These are phyloP conservation scores for Guaruba guarouba DNA, from an alignment of 2,113 vertebrate genomes.

Conservation along the genomic window DNA sequence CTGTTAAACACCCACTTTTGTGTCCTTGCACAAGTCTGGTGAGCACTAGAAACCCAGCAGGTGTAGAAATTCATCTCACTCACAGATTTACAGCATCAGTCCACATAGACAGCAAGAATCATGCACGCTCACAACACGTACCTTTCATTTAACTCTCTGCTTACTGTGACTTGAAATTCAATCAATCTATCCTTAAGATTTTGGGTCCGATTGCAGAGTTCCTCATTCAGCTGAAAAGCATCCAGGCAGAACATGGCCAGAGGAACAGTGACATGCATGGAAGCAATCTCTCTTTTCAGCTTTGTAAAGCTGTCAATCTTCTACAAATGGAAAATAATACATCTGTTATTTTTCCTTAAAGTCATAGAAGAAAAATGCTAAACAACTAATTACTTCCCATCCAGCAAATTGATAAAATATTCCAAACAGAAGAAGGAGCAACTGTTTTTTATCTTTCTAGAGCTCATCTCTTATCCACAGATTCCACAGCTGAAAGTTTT, in stretches of 20 bases:
- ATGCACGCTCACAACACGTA: not conserved
- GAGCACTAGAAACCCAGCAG: not conserved
- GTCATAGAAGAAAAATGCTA: not conserved
- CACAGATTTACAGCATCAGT: not conserved
- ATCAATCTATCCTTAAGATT: constrained; percentile 79
- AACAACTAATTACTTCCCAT: not conserved
- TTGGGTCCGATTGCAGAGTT: constrained; percentile 78
- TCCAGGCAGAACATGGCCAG: constrained; percentile 89
- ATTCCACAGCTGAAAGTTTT: not conserved
- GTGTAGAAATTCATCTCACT: not conserved
- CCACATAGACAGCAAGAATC: not conserved
- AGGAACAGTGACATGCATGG: constrained; percentile 80
- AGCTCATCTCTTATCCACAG: not conserved
- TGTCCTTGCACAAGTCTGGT: not conserved
- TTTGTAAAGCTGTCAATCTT: constrained; percentile 78
- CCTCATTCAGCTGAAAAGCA: constrained; percentile 77
- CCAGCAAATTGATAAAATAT: not conserved
- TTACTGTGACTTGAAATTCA: constrained; percentile 81
- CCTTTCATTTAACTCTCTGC: constrained; percentile 81
- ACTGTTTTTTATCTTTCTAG: not conserved
- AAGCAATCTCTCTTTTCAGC: constrained; percentile 79
- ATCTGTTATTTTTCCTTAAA: not conserved
- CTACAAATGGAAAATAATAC: constrained; percentile 61
- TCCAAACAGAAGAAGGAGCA: not conserved
- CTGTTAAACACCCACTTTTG: not conserved